phyloP scores from a whole-genome alignment of 2,113 vertebrate genomes.

The Ploceus nigricollis region DNA sequence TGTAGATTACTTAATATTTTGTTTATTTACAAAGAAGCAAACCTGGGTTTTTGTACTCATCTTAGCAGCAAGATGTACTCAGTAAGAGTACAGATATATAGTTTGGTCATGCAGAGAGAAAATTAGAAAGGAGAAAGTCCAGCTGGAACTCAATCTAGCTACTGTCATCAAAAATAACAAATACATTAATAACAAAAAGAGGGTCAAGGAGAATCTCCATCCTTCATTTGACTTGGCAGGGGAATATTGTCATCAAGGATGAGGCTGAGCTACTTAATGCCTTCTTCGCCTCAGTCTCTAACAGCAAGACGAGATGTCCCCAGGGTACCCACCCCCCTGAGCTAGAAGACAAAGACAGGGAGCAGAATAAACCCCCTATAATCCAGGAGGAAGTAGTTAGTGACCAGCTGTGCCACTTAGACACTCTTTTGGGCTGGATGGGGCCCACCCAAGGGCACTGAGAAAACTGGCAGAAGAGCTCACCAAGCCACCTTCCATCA shows the following conservation, averaged over 20 bases:
- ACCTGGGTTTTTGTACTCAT: neutral
- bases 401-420: neutral
- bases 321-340: neutral
- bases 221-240: neutral
- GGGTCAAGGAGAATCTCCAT: neutral
- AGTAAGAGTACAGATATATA: neutral
- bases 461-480: neutral
- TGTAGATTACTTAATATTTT: neutral
- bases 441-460: accelerated
- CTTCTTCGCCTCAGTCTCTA: neutral
- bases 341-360: neutral
- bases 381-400: neutral
- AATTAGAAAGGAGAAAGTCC: neutral
- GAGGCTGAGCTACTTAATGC: neutral
- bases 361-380: neutral
- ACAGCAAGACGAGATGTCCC: neutral
- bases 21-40: constrained; percentile 20
- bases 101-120: neutral
- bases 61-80: neutral
- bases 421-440: neutral
- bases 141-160: neutral
- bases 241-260: neutral
- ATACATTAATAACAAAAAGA: neutral
- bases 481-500: accelerated
- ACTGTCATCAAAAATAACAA: neutral